Evolutionary conservation across 2,888 invertebrate species (phyloP), one percentile per base, ranked within the genome.

Genomic region (Dioctria rufipes): DNA sequence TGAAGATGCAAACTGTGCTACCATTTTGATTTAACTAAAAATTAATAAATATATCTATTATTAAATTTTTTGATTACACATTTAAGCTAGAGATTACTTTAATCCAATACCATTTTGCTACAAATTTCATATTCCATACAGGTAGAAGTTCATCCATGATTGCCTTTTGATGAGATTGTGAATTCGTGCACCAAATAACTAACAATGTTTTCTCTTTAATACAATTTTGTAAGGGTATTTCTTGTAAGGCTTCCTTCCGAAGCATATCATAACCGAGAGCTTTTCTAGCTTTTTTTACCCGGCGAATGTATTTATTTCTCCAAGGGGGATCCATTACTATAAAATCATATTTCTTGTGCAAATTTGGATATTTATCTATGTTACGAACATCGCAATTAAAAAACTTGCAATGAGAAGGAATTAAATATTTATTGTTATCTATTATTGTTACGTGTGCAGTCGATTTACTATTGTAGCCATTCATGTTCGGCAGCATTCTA

Each of bases 301-400:
- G 92, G 85, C 96, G 92, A 67, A 98, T 96, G 83, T 96, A 98
- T 89, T 97, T 97, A 87, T 98, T 98, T 91, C 94, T 93, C 98
- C 98, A 99, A 0, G 98, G 98, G 49, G 98, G 98, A 90, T 99
- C 99, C 84, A 98, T 90, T 25, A 98, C 89, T 75, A 99, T 91
- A 78, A 97, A 90, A 88, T 98, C 95, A 90, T 92, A 98, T 81
- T 90, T 90, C 80, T 90, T 89, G 83, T 93, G 90, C 6, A 39
- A 11, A n/a, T 71, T 54, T 11, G 25, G 51, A n/a, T 39, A 39
- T 25, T 71, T 51, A 2, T 6, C 37, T 0, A 51, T 4, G 40
- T 71, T 54, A 25, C 90, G 90, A 83, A 95, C 91, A 84, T 93
- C 91, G 86, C 93, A 93, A 84, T 93, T 93, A 86, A 89, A 93